A percentile compares a stretch with the other conserved stretches of the same genome.
Conservation (phyloP, 1,140 invertebrate genomes). For the Cydia pomonella region DNA sequence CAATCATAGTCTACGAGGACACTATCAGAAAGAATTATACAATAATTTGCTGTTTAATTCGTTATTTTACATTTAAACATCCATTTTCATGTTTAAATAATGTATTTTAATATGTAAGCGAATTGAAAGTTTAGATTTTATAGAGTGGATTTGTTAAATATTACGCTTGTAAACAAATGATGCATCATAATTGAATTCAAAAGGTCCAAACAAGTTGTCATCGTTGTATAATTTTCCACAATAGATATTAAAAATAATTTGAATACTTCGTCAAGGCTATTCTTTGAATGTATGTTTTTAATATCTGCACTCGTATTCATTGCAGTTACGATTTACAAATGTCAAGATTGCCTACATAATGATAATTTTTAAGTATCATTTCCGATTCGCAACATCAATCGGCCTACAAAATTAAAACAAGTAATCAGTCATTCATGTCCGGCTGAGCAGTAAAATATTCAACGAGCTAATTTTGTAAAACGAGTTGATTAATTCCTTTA, state of each 20-base stretch:
- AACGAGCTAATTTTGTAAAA: constrained; percentile 29
- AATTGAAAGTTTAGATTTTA: not conserved
- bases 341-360: constrained; percentile 11
- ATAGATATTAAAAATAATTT: constrained; percentile 37
- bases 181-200: not conserved
- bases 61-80: not conserved
- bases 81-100: not conserved
- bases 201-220: not conserved
- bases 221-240: constrained; percentile 14
- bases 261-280: constrained; percentile 55
- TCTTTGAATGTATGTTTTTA: not conserved
- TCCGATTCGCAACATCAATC: constrained; percentile 7
- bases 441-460: constrained; percentile 15
- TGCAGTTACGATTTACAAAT: constrained; percentile 10
- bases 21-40: not conserved
- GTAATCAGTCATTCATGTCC: constrained; percentile 25
- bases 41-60: not conserved
- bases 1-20: not conserved
- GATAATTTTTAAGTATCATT: constrained; percentile 1
- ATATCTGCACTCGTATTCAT: not conserved
- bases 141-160: not conserved
- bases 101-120: not conserved
- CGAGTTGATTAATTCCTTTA: constrained; percentile 15
- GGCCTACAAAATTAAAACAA: constrained; percentile 3
- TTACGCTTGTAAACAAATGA: not conserved